Base-by-base conservation (phyloP, 2,113 vertebrate species). In the Tiliqua scincoides region DNA sequence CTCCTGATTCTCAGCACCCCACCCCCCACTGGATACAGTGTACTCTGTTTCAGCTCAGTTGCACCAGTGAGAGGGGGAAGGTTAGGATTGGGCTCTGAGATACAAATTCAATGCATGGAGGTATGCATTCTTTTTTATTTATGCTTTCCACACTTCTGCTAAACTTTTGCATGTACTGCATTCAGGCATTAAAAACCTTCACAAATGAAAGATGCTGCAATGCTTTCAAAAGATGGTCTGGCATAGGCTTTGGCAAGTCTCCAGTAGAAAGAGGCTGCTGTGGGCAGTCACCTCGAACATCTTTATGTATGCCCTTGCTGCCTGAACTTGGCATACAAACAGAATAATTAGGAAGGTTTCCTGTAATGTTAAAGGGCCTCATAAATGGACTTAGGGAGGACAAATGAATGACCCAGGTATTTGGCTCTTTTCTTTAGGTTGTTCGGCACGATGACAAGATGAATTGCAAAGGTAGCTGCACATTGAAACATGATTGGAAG, bases 261-360 rank as follows among this genome's bases (percentile, higher is more conserved):
- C 84, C 76, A 85, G 30, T 18, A 79, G 67, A 17, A 62, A 65
- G 27, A 83, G 57, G 20, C 68, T 62, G 30, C 67, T 86, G 12
- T 72, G 43, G 68, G 12, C 76, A 79, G 76, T 73, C 84, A 86
- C 84, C 84, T 62, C 27, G 67, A 73, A 86, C 59, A 30, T 72
- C 30, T 73, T 86, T 79, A 0, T 17, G 37, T 62, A 14, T 79
- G 54, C 68, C 57, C 77, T 86, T 86, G 77, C 57, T 32, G 57
- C 48, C 21, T 61, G 57, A 72, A 70, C 15, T 61, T 80, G 77
- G 54, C 84, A 52, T 37, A 79, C 37, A 72, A 76, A 32, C 21
- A 79, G 76, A 79, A 86, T 72, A 86, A 72, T 86, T 72, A 86
- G 48, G 77, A 80, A 73, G 54, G 30, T 70, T 74, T 74, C 18